Conservation (phyloP, 2,888 invertebrate species). For the Piscicola geometra region DNA sequence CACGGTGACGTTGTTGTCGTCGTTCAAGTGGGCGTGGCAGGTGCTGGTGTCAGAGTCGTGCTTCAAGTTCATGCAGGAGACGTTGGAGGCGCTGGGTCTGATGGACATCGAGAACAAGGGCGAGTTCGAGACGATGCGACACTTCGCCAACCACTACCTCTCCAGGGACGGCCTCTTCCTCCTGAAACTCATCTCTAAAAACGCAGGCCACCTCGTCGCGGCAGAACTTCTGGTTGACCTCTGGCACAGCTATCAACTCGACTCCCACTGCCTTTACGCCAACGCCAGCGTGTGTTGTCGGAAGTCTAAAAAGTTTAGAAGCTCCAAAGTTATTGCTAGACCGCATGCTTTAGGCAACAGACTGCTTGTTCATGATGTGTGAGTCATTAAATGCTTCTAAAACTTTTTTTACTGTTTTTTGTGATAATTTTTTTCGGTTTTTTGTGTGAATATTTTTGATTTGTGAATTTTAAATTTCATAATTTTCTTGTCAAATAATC, state of each 20-base stretch:
- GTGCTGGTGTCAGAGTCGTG: constrained; percentile 36
- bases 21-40: constrained; percentile 54
- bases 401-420: too few relatives aligned
- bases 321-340: background rate
- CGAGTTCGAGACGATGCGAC: constrained; percentile 46
- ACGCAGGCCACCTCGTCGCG: constrained; percentile 52
- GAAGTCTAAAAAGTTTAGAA: background rate
- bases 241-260: constrained; percentile 49
- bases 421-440: background rate
- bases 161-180: constrained; percentile 53
- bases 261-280: background rate
- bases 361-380: background rate
- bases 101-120: constrained; percentile 13
- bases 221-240: constrained; percentile 48
- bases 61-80: constrained; percentile 36
- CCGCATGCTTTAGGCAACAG: background rate
- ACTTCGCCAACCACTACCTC: constrained; percentile 50
- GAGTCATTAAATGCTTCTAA: too few relatives aligned
- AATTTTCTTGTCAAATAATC: background rate
- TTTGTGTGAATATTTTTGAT: background rate
- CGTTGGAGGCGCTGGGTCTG: constrained; percentile 34
- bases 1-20: constrained; percentile 53
- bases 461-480: background rate
- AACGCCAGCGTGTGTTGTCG: background rate
- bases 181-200: constrained; percentile 52